Conservation (phyloP, 2,797 vertebrate species). For the Neostethus bicornis region DNA sequence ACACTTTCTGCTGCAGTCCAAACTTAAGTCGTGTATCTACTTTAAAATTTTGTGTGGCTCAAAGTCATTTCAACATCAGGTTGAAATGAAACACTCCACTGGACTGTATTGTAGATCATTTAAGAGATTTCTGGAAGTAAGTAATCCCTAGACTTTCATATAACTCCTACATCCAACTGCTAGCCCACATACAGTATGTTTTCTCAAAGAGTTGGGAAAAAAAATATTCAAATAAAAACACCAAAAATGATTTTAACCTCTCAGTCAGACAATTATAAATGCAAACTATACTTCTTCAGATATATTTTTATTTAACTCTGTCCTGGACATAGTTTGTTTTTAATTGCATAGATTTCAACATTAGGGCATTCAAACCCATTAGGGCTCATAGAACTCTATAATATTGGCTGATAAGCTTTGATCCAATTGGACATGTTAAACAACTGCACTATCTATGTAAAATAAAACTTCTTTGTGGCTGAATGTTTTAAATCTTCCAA, state of each 20-base stretch:
- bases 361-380: slow-evolving; percentile 9
- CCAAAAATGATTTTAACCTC: background rate
- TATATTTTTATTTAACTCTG: too few species aligned
- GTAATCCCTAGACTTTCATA: slow-evolving; percentile 4
- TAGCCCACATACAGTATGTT: background rate
- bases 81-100: slow-evolving; percentile 14
- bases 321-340: too few species aligned
- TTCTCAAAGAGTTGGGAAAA: slow-evolving; percentile 1
- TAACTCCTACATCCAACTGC: slow-evolving; percentile 10
- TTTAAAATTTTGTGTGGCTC: slow-evolving; percentile 13
- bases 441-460: slow-evolving; percentile 5
- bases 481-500: slow-evolving; percentile 1
- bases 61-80: slow-evolving; percentile 17
- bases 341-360: slow-evolving; percentile 5
- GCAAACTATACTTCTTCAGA: too few species aligned
- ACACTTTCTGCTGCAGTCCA: background rate
- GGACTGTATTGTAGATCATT: slow-evolving; percentile 3
- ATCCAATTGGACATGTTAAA: slow-evolving; percentile 18
- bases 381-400: slow-evolving; percentile 9
- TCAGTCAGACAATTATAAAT: too few species aligned
- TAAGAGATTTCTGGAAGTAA: background rate
- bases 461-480: background rate
- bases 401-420: slow-evolving; percentile 6
- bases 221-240: background rate
- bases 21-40: slow-evolving; percentile 10